These are phyloP conservation scores for Galerucella pusilla DNA, from an alignment of 2,888 invertebrate genomes.

Conservation along the genomic window DNA sequence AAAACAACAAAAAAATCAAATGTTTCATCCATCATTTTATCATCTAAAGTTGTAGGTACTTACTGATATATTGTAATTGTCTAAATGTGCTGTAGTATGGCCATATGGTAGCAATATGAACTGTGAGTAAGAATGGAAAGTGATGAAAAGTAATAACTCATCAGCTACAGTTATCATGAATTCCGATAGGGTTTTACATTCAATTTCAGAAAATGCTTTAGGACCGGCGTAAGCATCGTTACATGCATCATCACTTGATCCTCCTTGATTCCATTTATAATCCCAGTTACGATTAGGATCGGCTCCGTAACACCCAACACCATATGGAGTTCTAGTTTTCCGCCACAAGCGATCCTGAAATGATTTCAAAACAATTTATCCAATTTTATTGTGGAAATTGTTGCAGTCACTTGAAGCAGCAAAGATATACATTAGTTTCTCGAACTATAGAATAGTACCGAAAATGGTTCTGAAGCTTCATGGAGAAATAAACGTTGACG, in stretches of 20 bases:
- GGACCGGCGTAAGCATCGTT: constrained; percentile 74
- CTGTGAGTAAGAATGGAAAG: constrained; percentile 82
- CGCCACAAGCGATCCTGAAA: constrained; percentile 76
- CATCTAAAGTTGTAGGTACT: constrained; percentile 44
- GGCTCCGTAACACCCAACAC: constrained; percentile 66
- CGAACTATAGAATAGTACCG: too few relatives aligned
- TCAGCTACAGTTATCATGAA: constrained; percentile 65
- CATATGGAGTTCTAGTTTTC: constrained; percentile 70
- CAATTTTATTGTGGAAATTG: too few relatives aligned
- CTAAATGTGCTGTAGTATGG: constrained; percentile 69
- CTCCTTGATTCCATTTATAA: constrained; percentile 72
- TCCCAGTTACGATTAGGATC: constrained; percentile 86
- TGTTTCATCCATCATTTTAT: too few relatives aligned
- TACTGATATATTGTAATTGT: constrained; percentile 72
- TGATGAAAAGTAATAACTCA: constrained; percentile 69
- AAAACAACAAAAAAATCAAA: too few relatives aligned
- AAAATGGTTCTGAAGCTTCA: too few relatives aligned
- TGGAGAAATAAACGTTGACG: too few relatives aligned
- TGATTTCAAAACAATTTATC: too few relatives aligned
- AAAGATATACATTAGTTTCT: too few relatives aligned
- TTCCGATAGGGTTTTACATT: constrained; percentile 68
- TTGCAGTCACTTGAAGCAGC: too few relatives aligned
- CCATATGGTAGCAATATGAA: constrained; percentile 78
- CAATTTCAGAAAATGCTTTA: constrained; percentile 77
- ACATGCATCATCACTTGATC: constrained; percentile 69